phyloP scores from a whole-genome alignment of 2,797 vertebrate species.

The Melanotaenia parkinsoni region DNA sequence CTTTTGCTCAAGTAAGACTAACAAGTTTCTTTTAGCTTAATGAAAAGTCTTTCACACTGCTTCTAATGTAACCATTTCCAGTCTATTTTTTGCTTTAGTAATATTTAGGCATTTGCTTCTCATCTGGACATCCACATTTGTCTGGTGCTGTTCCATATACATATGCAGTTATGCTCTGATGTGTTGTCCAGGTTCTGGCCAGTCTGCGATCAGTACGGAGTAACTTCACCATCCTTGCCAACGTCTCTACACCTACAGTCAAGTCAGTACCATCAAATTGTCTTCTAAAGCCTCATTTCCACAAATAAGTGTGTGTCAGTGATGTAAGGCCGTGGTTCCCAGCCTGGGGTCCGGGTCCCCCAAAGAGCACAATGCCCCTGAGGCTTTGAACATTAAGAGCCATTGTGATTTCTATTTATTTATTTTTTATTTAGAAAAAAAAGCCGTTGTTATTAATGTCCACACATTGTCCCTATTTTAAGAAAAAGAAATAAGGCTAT shows the following conservation, averaged over 20 bases:
- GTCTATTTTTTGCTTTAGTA: not conserved
- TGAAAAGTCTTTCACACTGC: not conserved
- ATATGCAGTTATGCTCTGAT: not conserved
- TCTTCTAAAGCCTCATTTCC: not conserved
- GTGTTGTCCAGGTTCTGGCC: constrained; percentile 85
- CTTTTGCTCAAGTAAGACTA: constrained; percentile 79
- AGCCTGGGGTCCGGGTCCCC: too few relatives aligned
- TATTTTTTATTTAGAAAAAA: too few relatives aligned
- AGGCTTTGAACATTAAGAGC: too few relatives aligned
- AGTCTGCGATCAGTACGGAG: constrained; percentile 90
- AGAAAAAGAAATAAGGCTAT: too few relatives aligned
- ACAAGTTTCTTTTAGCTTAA: not conserved
- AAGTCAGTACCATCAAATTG: constrained; percentile 81
- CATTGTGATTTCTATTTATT: too few relatives aligned
- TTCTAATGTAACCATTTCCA: not conserved
- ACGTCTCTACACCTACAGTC: constrained; percentile 84
- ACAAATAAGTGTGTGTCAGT: too few relatives aligned
- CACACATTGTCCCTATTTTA: too few relatives aligned
- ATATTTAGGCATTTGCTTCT: not conserved
- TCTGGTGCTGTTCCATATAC: not conserved
- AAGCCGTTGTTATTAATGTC: too few relatives aligned
- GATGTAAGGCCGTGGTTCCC: too few relatives aligned
- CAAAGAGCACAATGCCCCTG: too few relatives aligned
- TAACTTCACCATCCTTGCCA: constrained; percentile 91
- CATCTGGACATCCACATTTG: not conserved